Conservation (phyloP, 2,888 invertebrate species). For the Drosophila neonasuta region DNA sequence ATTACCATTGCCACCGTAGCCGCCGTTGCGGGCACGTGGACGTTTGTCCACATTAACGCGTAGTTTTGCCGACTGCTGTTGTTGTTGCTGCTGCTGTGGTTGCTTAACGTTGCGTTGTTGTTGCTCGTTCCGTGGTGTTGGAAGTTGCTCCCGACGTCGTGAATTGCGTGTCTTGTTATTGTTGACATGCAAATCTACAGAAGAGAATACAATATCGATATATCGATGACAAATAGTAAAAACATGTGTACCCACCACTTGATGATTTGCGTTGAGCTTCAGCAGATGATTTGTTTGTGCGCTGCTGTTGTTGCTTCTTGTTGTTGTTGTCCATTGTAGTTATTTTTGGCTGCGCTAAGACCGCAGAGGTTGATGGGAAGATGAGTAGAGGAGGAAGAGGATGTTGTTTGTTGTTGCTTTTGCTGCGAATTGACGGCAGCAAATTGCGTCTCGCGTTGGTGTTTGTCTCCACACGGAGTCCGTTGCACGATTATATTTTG, state of each 20-base stretch:
- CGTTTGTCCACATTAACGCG: slow-evolving; percentile 87
- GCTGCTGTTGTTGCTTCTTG: slow-evolving; percentile 87
- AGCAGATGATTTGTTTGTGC: slow-evolving; percentile 87
- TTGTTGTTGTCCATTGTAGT: slow-evolving; percentile 81
- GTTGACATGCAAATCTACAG: slow-evolving; percentile 71
- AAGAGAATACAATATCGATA: neutral
- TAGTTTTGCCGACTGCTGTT: slow-evolving; percentile 82
- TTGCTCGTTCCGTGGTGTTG: slow-evolving; percentile 85
- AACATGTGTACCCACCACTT: slow-evolving; percentile 75
- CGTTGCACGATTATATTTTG: slow-evolving; percentile 75
- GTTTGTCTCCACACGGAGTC: slow-evolving; percentile 82
- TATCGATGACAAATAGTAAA: neutral
- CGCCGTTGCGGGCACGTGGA: slow-evolving; percentile 73
- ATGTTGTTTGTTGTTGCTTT: slow-evolving; percentile 31
- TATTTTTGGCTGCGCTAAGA: slow-evolving; percentile 75
- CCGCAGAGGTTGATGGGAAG: slow-evolving; percentile 28
- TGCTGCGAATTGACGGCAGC: slow-evolving; percentile 59
- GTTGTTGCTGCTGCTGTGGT: slow-evolving; percentile 81
- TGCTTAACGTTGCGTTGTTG: slow-evolving; percentile 84
- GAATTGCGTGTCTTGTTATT: slow-evolving; percentile 76
- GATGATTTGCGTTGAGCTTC: slow-evolving; percentile 83
- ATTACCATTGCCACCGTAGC: slow-evolving; percentile 34
- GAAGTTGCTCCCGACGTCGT: slow-evolving; percentile 81
- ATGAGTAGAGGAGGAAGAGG: slow-evolving; percentile 34
- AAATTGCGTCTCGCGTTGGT: slow-evolving; percentile 71